phyloP scores from a whole-genome alignment of 2,888 invertebrate species.

The Nipponacmea schrenckii region DNA sequence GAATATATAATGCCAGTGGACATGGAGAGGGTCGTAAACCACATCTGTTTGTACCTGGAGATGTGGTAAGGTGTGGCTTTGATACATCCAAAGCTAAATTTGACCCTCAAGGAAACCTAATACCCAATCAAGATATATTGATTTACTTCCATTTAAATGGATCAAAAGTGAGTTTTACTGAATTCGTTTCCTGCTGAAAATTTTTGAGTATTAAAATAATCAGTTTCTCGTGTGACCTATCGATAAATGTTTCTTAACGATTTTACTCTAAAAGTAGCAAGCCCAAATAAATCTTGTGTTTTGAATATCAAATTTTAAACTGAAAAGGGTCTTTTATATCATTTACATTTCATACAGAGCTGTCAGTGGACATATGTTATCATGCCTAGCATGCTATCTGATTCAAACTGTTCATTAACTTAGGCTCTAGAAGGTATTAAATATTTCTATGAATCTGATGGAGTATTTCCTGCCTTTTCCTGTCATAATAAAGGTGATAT shows the following conservation, averaged over 20 bases:
- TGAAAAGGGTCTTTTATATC: no score
- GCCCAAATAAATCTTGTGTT: no score
- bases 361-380: no score
- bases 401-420: not conserved
- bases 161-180: conserved; percentile 34
- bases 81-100: conserved; percentile 31
- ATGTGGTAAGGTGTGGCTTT: conserved; percentile 39
- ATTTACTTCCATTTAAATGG: conserved; percentile 48
- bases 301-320: no score
- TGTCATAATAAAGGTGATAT: conserved; percentile 30
- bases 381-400: no score
- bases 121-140: conserved; percentile 42
- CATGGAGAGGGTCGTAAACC: not conserved
- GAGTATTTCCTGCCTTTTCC: conserved; percentile 44
- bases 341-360: no score
- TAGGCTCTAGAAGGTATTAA: not conserved
- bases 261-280: no score
- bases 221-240: no score
- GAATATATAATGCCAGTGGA: not conserved
- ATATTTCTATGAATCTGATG: conserved; percentile 32
- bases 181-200: not conserved
- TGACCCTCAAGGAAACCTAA: conserved; percentile 40
- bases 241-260: no score
- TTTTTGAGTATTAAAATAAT: no score
- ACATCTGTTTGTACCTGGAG: conserved; percentile 23